Conservation (phyloP, 2,797 vertebrate genomes). For the Helarctos malayanus region DNA sequence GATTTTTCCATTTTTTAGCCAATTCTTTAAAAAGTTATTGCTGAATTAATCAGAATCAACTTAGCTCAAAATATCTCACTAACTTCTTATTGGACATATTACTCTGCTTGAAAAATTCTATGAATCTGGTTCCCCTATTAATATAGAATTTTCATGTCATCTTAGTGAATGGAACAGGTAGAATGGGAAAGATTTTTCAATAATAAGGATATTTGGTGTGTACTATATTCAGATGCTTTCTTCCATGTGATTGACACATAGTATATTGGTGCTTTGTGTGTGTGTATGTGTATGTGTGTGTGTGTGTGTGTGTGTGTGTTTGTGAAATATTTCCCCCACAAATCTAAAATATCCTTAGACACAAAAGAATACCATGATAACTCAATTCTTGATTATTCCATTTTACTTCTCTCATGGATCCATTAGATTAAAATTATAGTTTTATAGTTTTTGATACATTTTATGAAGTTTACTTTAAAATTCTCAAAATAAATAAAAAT, state of each 20-base stretch:
- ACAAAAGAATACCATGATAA: not conserved
- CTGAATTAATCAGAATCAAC: not conserved
- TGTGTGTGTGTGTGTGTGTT: not conserved
- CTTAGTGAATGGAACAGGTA: not conserved
- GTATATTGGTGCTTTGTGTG: not conserved
- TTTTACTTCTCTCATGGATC: not conserved
- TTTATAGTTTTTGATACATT: not conserved
- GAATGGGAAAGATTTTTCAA: not conserved
- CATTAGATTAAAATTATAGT: not conserved
- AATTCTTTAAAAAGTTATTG: constrained; percentile 44
- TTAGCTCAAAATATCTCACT: not conserved
- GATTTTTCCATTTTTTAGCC: not conserved
- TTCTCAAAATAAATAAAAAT: constrained; percentile 35
- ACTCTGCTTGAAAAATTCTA: not conserved
- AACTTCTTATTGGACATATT: not conserved
- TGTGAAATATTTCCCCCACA: not conserved
- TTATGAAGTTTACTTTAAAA: not conserved
- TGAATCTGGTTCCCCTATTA: not conserved
- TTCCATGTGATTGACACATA: not conserved
- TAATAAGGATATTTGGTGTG: not conserved
- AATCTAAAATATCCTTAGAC: constrained; percentile 4
- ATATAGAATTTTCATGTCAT: not conserved
- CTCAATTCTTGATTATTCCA: not conserved
- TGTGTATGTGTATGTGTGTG: no score
- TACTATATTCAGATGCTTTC: not conserved